Percentiles rank a stretch among this genome's conserved stretches.
phyloP scores from a whole-genome alignment of 2,113 vertebrate species.

The Anolis sagrei region DNA sequence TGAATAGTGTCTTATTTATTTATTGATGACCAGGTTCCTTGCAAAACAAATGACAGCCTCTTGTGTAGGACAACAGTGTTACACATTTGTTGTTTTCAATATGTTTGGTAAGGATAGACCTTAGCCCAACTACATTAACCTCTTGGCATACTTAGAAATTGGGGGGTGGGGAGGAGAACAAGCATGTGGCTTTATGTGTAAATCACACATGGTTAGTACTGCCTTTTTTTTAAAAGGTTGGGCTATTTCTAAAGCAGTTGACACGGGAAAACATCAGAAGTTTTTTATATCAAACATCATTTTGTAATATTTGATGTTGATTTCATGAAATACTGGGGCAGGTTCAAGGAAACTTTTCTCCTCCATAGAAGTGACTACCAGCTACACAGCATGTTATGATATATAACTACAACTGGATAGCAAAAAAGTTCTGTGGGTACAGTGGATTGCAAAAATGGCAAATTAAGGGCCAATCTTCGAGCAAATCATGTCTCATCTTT shows the following conservation, averaged over 20 bases:
- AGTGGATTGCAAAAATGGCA: no score
- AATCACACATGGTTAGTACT: neutral
- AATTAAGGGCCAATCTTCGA: no score
- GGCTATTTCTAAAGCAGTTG: neutral
- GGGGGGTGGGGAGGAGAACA: neutral
- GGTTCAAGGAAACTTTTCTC: neutral
- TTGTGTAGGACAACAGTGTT: slow-evolving; percentile 64
- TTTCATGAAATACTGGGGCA: neutral
- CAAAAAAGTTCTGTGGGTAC: no score
- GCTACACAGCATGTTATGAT: neutral
- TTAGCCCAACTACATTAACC: slow-evolving; percentile 33
- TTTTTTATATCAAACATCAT: neutral
- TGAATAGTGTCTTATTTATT: slow-evolving; percentile 73
- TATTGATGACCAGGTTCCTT: slow-evolving; percentile 79
- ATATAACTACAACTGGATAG: neutral
- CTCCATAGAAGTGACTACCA: neutral
- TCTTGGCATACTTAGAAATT: slow-evolving; percentile 9
- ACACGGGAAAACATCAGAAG: neutral
- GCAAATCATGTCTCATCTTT: no score
- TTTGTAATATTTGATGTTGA: neutral
- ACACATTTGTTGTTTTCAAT: slow-evolving; percentile 31
- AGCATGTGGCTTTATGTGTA: neutral
- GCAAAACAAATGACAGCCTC: slow-evolving; percentile 77
- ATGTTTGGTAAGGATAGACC: slow-evolving; percentile 39
- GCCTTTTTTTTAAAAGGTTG: neutral